phyloP scores from a whole-genome alignment of 1,140 invertebrate species.

The Subanguina moxae region DNA sequence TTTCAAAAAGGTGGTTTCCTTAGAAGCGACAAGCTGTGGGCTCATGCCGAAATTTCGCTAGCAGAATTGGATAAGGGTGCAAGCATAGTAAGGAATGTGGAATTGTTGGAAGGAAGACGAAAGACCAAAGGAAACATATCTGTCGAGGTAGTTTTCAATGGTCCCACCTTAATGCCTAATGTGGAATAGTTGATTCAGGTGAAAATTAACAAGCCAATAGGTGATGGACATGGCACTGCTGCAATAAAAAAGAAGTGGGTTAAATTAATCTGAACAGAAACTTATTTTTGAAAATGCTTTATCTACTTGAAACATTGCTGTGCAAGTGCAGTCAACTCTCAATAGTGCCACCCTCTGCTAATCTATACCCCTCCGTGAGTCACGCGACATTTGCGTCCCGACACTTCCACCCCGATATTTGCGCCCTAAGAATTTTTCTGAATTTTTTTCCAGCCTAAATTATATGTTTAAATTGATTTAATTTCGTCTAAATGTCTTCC shows the following conservation, averaged over 20 bases:
- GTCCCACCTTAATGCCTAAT: too few species aligned
- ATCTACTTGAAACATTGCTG: too few species aligned
- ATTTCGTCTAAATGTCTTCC: too few species aligned
- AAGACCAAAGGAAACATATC: slow-evolving; percentile 27
- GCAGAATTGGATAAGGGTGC: slow-evolving; percentile 29
- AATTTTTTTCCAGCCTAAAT: too few species aligned
- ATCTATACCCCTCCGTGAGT: too few species aligned
- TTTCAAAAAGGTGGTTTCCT: slow-evolving; percentile 43
- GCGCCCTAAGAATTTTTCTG: too few species aligned
- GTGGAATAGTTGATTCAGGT: slow-evolving; percentile 24
- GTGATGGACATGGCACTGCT: slow-evolving; percentile 11
- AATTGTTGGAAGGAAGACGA: slow-evolving; percentile 23
- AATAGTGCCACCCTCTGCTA: too few species aligned
- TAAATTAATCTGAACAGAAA: slow-evolving; percentile 5
- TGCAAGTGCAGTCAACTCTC: too few species aligned
- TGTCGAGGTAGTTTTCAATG: slow-evolving; percentile 19
- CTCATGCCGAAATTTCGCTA: slow-evolving; percentile 30
- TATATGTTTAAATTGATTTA: too few species aligned
- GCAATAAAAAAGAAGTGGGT: slow-evolving; percentile 18
- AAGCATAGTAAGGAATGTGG: slow-evolving; percentile 5
- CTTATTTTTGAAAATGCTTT: too few species aligned
- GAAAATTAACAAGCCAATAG: slow-evolving; percentile 24
- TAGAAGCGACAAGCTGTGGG: slow-evolving; percentile 35
- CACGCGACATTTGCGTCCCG: too few species aligned
- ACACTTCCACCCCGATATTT: too few species aligned